These are phyloP conservation scores for Apomyelois bistriatella DNA, from an alignment of 2,888 invertebrate species.

Conservation along the genomic window DNA sequence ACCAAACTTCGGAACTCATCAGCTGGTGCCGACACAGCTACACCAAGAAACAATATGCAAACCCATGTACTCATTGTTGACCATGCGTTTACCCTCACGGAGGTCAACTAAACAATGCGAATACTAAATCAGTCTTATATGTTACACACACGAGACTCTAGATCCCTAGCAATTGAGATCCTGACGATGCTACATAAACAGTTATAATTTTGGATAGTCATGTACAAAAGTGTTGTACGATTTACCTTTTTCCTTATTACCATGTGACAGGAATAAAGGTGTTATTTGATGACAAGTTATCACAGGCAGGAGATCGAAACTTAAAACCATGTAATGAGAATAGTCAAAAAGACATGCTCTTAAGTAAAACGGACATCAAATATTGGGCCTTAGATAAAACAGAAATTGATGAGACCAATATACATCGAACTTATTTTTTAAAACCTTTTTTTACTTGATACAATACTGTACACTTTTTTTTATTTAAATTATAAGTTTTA, in stretches of 20 bases:
- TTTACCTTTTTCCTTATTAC: conserved; percentile 13
- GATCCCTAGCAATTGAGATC: conserved; percentile 68
- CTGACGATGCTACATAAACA: conserved; percentile 54
- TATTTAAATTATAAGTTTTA: too few relatives aligned
- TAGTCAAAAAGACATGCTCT: too few relatives aligned
- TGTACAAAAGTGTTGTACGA: conserved; percentile 25
- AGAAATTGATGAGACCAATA: too few relatives aligned
- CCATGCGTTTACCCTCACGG: conserved; percentile 30
- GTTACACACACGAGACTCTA: conserved; percentile 46
- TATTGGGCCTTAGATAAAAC: too few relatives aligned
- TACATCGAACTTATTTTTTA: too few relatives aligned
- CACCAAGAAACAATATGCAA: conserved; percentile 40
- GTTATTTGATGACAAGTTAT: too few relatives aligned
- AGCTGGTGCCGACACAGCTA: conserved; percentile 36
- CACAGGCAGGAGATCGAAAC: too few relatives aligned
- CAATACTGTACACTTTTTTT: too few relatives aligned
- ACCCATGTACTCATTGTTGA: conserved; percentile 37
- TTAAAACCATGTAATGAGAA: too few relatives aligned
- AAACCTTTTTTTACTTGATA: too few relatives aligned
- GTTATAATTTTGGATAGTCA: conserved; percentile 56
- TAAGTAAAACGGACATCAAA: too few relatives aligned
- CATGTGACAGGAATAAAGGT: too few relatives aligned
- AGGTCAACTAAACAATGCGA: conserved; percentile 39
- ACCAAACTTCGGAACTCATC: conserved; percentile 48
- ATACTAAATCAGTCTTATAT: conserved; percentile 54